Conservation (phyloP, 2,113 vertebrate species). For the Silurus glanis region DNA sequence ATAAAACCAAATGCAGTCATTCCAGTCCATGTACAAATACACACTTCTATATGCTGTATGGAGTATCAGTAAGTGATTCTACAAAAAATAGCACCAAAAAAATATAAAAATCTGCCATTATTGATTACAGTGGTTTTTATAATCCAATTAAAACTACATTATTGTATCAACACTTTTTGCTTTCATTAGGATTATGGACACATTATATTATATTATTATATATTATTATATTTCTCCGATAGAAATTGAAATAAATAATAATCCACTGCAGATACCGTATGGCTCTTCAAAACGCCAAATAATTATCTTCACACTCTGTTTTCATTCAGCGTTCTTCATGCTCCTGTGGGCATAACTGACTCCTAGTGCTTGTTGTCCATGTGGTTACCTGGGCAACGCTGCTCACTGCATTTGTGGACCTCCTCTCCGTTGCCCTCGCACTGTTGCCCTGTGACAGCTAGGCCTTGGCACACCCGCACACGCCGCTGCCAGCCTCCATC, state of each 20-base stretch:
- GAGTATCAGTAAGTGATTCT: not conserved
- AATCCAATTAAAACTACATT: constrained; percentile 14
- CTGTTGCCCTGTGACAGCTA: constrained; percentile 82
- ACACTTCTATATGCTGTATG: not conserved
- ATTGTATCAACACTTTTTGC: not conserved
- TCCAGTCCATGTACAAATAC: not conserved
- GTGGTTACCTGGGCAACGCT: constrained; percentile 91
- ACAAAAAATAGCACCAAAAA: not conserved
- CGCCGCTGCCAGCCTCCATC: constrained; percentile 94
- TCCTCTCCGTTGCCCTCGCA: constrained; percentile 92
- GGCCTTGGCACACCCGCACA: constrained; percentile 88
- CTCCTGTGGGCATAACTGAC: constrained; percentile 44
- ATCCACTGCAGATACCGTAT: constrained; percentile 29
- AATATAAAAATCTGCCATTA: not conserved
- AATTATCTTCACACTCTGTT: constrained; percentile 35
- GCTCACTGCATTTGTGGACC: constrained; percentile 91
- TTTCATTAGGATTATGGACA: not conserved
- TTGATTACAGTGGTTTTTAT: constrained; percentile 24
- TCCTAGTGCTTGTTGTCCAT: constrained; percentile 43
- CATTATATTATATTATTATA: no score
- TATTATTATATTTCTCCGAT: not conserved
- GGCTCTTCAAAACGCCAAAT: constrained; percentile 43
- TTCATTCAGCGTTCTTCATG: constrained; percentile 46
- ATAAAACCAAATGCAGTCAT: not conserved
- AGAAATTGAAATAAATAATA: constrained; percentile 43